These are phyloP conservation scores for Ceyx melanurus DNA, from an alignment of 2,113 vertebrate genomes.

Conservation along the genomic window DNA sequence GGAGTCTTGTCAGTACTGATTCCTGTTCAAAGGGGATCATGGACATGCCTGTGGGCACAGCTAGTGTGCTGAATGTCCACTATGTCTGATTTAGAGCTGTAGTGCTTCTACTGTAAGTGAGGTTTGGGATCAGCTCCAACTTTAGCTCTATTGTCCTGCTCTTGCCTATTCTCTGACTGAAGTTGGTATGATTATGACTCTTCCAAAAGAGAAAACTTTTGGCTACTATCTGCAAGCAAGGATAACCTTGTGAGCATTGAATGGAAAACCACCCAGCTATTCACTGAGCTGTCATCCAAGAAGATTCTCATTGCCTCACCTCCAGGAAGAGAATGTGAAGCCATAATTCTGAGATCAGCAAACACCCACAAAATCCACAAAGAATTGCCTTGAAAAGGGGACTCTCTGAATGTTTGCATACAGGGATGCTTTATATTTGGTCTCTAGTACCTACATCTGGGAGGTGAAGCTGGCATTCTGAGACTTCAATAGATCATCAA, in stretches of 20 bases:
- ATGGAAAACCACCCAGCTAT: neutral
- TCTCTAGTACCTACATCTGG: neutral
- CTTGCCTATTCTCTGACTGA: neutral
- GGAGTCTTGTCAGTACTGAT: neutral
- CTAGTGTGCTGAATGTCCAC: neutral
- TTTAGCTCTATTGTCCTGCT: neutral
- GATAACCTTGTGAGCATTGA: rapidly evolving
- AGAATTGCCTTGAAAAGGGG: neutral
- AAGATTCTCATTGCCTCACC: neutral
- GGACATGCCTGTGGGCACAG: neutral
- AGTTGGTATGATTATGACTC: neutral
- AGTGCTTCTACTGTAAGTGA: neutral
- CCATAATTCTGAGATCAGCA: neutral
- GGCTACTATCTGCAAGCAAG: neutral
- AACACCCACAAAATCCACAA: neutral
- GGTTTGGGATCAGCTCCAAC: neutral
- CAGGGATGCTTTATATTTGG: neutral
- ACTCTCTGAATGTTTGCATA: neutral
- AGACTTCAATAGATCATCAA: neutral
- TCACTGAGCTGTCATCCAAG: neutral
- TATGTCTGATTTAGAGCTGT: neutral
- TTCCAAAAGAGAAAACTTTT: neutral
- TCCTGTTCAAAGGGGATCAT: neutral
- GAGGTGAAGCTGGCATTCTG: neutral
- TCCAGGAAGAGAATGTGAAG: neutral